Evolutionary conservation across 2,113 vertebrate genomes (phyloP).

Genomic region (Aptenodytes forsteri): DNA sequence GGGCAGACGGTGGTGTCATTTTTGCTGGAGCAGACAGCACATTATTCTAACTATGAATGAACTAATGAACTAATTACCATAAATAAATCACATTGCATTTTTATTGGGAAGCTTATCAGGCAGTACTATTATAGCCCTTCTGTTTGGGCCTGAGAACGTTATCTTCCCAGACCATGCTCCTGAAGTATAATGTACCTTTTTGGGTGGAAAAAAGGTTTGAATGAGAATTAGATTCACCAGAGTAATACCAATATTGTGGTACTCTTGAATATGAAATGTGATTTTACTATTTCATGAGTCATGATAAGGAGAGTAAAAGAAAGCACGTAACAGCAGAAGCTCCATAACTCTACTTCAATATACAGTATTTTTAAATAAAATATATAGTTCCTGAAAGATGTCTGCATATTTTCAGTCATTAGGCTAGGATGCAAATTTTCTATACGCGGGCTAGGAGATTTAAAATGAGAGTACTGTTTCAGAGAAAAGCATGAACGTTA

Average conservation of each 20-base stretch:
- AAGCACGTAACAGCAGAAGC: neutral
- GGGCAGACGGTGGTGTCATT: neutral
- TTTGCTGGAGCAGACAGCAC: neutral
- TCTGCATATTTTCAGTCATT: neutral
- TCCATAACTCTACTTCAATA: neutral
- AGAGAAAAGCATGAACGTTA: neutral
- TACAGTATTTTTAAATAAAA: neutral
- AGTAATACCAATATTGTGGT: neutral
- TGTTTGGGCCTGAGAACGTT: neutral
- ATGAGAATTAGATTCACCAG: neutral
- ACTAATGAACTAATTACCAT: slow-evolving; percentile 33
- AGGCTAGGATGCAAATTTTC: neutral
- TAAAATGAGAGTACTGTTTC: neutral
- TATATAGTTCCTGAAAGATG: neutral
- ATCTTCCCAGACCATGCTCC: neutral
- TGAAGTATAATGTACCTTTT: neutral
- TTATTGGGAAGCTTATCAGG: slow-evolving; percentile 3
- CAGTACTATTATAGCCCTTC: neutral
- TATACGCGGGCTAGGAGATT: neutral
- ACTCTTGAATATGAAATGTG: neutral
- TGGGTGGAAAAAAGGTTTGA: neutral
- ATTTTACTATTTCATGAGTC: neutral
- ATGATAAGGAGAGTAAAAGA: neutral
- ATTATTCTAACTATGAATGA: slow-evolving; percentile 12
- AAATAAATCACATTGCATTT: slow-evolving; percentile 10